Base-by-base conservation (phyloP, 2,113 vertebrate genomes). In the Mirza zaza region DNA sequence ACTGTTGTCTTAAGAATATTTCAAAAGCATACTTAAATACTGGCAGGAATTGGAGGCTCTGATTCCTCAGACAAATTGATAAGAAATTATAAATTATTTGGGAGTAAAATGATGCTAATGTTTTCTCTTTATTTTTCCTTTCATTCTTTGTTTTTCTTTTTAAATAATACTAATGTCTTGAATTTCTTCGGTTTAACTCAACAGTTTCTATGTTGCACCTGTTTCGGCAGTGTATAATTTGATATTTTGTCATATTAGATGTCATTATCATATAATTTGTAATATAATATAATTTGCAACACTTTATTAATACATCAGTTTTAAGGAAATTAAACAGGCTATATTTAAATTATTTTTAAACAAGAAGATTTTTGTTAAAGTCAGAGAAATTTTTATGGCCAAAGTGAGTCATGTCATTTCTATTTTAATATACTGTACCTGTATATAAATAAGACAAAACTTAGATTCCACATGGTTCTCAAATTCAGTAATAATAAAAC, bases 141-240 rank as follows among this genome's bases (percentile, higher is more conserved):
- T 34, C 61, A 29, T 67, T 67, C 23, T 67, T 65, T 67, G 32
- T 67, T 50, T 67, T 52, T 83, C 6, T 34, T 63, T 70, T 67
- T 55, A 17, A 52, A 52, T 61, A 61, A 23, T 25, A 50, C 12
- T 36, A 45, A 57, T 34, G n/a, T 9, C 1, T 96, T 84, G 82
- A 95, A 79, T 87, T 87, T 77, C 25, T 83, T 90, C 34, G 23
- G 42, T 70, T 90, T 97, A n/a, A 90, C 73, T 96, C 59, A 92
- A 87, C 36, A 76, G 15, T 67, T 68, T 91, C 4, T 97, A 0
- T 42, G 12, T 91, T 95, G 20, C 6, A 77, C 42, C 39, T 45
- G 79, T 12, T 87, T 94, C 86, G 34, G 90, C 39, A 98, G 25
- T 14, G 70, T 75, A 97, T 97, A 86, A 93, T 77, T 95, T 93